Evolutionary conservation across 2,113 vertebrate species (phyloP).

Genomic region (Carlito syrichta): DNA sequence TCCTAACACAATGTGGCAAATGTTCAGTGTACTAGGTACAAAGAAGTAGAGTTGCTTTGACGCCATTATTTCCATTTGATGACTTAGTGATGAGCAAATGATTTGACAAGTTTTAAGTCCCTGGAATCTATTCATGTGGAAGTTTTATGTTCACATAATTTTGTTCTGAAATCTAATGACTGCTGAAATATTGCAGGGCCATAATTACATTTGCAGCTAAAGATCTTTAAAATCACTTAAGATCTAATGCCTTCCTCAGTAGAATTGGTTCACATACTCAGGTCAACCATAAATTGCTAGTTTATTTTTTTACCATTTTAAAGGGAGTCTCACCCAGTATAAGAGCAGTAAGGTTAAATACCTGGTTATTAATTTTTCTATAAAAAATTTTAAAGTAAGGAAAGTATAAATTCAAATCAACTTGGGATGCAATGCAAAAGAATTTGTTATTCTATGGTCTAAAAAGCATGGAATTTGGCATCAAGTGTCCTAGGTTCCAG

Average conservation of each 20-base stretch:
- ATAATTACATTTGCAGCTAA: not conserved
- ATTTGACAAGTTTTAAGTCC: conserved; percentile 1
- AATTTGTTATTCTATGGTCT: not conserved
- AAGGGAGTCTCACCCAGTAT: not conserved
- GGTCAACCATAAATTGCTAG: not conserved
- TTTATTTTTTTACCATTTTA: not conserved
- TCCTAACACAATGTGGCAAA: not conserved
- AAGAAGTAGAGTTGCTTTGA: not conserved
- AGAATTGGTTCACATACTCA: not conserved
- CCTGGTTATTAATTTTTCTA: not conserved
- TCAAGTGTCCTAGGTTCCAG: not conserved
- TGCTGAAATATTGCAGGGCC: not conserved
- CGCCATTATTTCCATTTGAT: conserved; percentile 7
- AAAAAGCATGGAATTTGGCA: not conserved
- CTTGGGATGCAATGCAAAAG: not conserved
- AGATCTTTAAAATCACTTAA: conserved; percentile 2
- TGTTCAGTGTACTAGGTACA: not conserved
- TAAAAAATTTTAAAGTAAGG: not conserved
- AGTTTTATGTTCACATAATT: not conserved
- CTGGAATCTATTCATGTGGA: not conserved
- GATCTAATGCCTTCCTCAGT: not conserved
- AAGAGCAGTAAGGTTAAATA: conserved; percentile 3
- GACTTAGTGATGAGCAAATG: not conserved
- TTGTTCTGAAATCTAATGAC: not conserved
- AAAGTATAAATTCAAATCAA: not conserved